Conservation (phyloP, 2,797 vertebrate genomes). For the Schizopygopsis malacanthus region DNA sequence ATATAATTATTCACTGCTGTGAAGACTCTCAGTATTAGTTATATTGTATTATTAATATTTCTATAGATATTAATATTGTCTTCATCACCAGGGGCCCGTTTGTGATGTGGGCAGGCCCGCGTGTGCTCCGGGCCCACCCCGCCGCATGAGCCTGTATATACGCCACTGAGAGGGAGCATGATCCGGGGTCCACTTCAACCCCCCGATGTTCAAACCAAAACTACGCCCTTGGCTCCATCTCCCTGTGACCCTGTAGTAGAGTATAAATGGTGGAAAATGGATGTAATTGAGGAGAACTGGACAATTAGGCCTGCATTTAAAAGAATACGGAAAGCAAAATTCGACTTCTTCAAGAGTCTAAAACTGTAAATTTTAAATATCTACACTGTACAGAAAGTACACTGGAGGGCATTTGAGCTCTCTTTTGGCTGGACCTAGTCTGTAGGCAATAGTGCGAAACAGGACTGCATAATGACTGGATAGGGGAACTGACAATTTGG, state of each 20-base stretch:
- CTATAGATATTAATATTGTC: too few species aligned
- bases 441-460: not conserved
- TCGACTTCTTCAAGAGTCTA: not conserved
- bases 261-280: not conserved
- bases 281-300: not conserved
- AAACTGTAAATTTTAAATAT: not conserved
- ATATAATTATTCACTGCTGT: too few species aligned
- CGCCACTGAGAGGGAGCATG: too few species aligned
- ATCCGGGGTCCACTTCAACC: too few species aligned
- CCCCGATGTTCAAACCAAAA: too few species aligned
- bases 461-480: not conserved
- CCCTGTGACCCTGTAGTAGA: not conserved
- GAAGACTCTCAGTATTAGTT: too few species aligned
- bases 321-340: not conserved
- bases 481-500: not conserved
- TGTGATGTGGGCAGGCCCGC: too few species aligned
- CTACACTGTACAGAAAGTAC: not conserved
- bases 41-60: too few species aligned
- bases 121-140: too few species aligned
- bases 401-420: slow-evolving; percentile 14
- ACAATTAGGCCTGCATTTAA: not conserved
- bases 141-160: too few species aligned
- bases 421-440: not conserved
- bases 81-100: too few species aligned
- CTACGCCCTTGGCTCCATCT: not conserved